Evolutionary conservation across 2,888 invertebrate genomes (phyloP).

Genomic region (Synergus japonicus): DNA sequence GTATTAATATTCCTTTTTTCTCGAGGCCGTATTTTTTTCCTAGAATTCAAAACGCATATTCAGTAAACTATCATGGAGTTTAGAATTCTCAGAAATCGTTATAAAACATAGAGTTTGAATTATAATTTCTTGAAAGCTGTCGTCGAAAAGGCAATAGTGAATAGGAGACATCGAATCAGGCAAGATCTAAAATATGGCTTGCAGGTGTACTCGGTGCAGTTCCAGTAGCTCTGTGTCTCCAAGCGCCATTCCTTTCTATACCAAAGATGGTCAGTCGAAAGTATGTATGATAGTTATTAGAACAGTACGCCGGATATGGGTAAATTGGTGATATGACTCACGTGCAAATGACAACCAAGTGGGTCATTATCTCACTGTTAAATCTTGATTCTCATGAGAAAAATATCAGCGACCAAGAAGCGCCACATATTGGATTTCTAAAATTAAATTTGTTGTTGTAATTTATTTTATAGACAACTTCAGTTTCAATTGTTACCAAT

Average conservation of each 20-base stretch:
- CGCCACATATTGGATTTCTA: not conserved
- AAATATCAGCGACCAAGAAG: not conserved
- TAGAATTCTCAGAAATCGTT: not conserved
- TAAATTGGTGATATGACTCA: constrained; percentile 70
- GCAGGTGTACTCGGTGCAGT: constrained; percentile 42
- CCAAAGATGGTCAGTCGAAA: constrained; percentile 54
- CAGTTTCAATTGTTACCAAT: no score
- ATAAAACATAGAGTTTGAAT: not conserved
- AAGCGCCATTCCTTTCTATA: constrained; percentile 57
- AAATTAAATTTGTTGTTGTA: not conserved
- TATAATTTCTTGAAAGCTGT: not conserved
- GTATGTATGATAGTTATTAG: constrained; percentile 60
- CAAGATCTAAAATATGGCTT: constrained; percentile 10
- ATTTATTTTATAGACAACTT: no score
- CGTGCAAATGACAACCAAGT: constrained; percentile 73
- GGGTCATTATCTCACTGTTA: constrained; percentile 67
- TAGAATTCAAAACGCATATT: not conserved
- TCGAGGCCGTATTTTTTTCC: not conserved
- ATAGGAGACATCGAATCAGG: not conserved
- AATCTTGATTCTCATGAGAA: not conserved
- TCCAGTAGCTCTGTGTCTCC: constrained; percentile 44
- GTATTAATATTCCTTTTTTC: no score
- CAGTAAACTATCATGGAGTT: not conserved
- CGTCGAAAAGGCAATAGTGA: not conserved
- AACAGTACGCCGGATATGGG: constrained; percentile 68